Conservation (phyloP, 2,113 vertebrate species). For the Salminus brasiliensis region DNA sequence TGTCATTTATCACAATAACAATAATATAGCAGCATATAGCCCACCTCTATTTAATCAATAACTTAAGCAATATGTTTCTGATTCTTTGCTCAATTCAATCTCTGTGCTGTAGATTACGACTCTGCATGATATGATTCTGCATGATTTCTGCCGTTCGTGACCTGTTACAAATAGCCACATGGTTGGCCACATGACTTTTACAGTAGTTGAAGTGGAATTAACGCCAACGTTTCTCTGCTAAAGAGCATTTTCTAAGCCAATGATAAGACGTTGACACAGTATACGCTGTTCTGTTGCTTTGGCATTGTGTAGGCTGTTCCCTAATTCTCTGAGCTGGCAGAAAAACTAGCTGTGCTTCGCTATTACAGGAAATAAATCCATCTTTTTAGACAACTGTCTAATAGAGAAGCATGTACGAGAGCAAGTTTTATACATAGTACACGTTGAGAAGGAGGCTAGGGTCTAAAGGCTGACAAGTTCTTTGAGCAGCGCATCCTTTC, state of each 20-base stretch:
- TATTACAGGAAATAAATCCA: neutral
- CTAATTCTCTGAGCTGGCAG: slow-evolving; percentile 7
- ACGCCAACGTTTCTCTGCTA: neutral
- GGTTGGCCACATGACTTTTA: slow-evolving; percentile 33
- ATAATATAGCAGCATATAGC: too few relatives aligned
- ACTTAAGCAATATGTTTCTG: too few relatives aligned
- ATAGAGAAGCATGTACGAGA: neutral
- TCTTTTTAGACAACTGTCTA: neutral
- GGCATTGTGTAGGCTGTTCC: slow-evolving; percentile 18
- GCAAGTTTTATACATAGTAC: neutral
- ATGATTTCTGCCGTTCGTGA: too few relatives aligned
- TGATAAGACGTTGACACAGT: slow-evolving; percentile 1
- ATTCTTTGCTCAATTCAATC: too few relatives aligned
- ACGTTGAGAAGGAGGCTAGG: neutral
- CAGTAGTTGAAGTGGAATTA: slow-evolving; percentile 5
- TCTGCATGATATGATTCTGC: too few relatives aligned
- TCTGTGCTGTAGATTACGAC: too few relatives aligned
- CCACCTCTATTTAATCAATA: too few relatives aligned
- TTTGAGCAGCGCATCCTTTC: neutral
- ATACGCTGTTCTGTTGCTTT: neutral
- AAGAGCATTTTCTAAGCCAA: slow-evolving; percentile 24
- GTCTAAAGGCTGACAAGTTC: neutral
- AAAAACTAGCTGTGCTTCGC: neutral
- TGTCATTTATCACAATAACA: too few relatives aligned
- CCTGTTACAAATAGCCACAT: slow-evolving; percentile 26